phyloP scores from a whole-genome alignment of 2,797 vertebrate genomes.

The Macropus fuliginosus region DNA sequence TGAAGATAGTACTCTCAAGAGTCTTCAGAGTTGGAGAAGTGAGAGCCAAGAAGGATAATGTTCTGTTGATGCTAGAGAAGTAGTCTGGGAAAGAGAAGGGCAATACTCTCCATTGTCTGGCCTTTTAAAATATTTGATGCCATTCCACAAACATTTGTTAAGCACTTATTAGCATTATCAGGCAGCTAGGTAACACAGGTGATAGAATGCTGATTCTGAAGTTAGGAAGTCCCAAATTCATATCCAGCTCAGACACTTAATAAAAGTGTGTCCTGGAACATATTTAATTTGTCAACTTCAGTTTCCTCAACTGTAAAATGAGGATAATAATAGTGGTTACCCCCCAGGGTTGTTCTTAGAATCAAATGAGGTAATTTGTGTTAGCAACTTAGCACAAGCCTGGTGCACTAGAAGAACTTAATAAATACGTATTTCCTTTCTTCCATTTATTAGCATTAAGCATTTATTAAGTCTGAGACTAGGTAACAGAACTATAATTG shows the following conservation, averaged over 20 bases:
- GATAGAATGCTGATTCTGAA: neutral
- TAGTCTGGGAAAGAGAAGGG: neutral
- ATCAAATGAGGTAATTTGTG: neutral
- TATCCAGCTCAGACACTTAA: neutral
- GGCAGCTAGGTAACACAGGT: neutral
- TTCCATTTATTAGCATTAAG: neutral
- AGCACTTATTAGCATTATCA: neutral
- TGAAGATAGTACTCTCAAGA: neutral
- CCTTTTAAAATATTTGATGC: neutral
- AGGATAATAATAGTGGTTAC: neutral
- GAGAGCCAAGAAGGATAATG: neutral
- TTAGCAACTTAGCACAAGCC: neutral
- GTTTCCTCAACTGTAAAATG: neutral
- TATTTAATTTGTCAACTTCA: neutral
- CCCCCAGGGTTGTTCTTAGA: neutral
- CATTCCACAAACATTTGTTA: neutral
- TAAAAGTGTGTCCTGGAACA: neutral
- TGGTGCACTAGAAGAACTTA: neutral
- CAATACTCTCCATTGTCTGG: neutral
- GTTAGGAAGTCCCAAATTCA: neutral
- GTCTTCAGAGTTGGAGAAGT: neutral
- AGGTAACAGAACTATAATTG: neutral
- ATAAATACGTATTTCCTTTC: neutral
- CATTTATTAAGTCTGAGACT: neutral
- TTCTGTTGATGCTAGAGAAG: neutral